Percentiles rank a stretch among this genome's conserved stretches.
Evolutionary conservation across 2,797 vertebrate genomes (phyloP).

Genomic region (Manis crassicaudata): DNA sequence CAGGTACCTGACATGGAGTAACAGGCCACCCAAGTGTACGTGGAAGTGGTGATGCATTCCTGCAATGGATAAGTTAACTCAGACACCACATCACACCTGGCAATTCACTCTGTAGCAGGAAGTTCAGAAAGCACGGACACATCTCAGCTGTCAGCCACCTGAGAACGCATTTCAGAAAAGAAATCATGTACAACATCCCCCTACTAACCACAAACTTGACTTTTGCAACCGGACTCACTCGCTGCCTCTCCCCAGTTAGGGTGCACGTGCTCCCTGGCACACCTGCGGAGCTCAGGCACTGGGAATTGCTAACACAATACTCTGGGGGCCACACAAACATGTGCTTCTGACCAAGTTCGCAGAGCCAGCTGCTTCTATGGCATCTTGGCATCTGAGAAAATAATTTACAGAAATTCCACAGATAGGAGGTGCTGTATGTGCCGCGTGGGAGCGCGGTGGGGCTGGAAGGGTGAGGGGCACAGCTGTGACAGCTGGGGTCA

Average conservation of each 20-base stretch:
- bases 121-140: background rate
- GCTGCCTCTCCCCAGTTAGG: slow-evolving; percentile 10
- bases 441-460: slow-evolving; percentile 74
- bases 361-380: slow-evolving; percentile 80
- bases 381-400: slow-evolving; percentile 82
- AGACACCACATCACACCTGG: background rate
- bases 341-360: slow-evolving; percentile 69
- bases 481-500: slow-evolving; percentile 86
- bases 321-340: too few relatives aligned
- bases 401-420: slow-evolving; percentile 83
- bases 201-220: slow-evolving; percentile 45
- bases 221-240: background rate
- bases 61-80: background rate
- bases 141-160: background rate
- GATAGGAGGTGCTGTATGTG: slow-evolving; percentile 81
- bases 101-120: background rate
- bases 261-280: background rate
- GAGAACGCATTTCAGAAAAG: background rate
- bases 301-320: slow-evolving; percentile 39
- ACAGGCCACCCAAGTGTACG: background rate
- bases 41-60: background rate
- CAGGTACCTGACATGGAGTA: too few relatives aligned
- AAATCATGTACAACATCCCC: background rate
- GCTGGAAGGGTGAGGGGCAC: slow-evolving; percentile 81
- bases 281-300: background rate